These are phyloP conservation scores for Bubo scandiacus DNA, from an alignment of 2,113 vertebrate genomes.

Conservation along the genomic window DNA sequence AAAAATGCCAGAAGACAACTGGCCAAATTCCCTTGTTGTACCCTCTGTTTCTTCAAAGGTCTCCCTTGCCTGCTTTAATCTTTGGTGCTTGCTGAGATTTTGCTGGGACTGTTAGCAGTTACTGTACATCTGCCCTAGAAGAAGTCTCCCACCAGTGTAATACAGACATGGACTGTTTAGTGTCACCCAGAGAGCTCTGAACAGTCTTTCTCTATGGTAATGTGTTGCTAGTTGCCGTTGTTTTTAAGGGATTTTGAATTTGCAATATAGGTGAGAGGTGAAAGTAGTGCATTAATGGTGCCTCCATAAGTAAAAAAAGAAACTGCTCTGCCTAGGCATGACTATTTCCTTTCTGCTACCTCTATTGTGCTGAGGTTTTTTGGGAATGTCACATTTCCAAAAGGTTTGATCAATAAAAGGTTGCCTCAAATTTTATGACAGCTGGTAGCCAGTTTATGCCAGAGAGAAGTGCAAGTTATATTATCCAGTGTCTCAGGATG, in stretches of 20 bases:
- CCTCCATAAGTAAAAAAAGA: neutral
- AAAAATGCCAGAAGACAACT: neutral
- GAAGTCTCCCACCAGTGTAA: neutral
- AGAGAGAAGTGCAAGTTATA: neutral
- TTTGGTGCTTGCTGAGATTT: neutral
- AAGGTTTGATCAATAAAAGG: neutral
- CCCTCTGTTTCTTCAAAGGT: neutral
- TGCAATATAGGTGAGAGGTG: neutral
- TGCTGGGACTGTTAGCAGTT: neutral
- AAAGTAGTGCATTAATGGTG: rapidly evolving
- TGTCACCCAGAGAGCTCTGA: neutral
- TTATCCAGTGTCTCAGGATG: neutral
- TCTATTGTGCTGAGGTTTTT: neutral
- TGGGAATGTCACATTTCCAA: neutral
- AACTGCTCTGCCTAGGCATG: neutral
- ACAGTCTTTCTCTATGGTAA: neutral
- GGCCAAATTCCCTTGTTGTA: neutral
- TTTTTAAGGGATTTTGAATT: neutral
- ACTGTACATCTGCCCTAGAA: neutral
- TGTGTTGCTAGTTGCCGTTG: neutral
- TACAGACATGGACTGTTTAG: neutral
- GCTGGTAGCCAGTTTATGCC: neutral
- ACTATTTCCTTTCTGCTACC: neutral
- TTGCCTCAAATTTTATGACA: neutral
- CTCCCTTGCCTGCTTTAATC: neutral